These are phyloP conservation scores for Cercocebus atys DNA, from an alignment of 2,113 vertebrate species.

Conservation along the genomic window DNA sequence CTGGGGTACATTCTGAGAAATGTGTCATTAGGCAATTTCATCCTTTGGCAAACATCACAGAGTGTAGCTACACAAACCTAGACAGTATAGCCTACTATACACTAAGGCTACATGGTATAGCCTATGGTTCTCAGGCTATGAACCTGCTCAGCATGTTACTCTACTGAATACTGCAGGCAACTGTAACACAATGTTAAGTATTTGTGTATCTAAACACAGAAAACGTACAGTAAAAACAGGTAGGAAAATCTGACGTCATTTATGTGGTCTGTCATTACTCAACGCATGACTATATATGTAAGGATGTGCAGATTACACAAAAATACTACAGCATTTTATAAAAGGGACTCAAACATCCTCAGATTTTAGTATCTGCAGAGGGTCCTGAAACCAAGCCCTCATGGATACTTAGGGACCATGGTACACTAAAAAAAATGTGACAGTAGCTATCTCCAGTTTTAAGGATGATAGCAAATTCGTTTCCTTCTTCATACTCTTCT, in stretches of 20 bases:
- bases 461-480: neutral
- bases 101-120: neutral
- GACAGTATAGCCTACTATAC: neutral
- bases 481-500: neutral
- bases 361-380: neutral
- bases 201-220: neutral
- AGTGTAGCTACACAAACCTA: neutral
- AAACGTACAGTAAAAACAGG: neutral
- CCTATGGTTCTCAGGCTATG: neutral
- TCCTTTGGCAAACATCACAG: neutral
- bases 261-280: neutral
- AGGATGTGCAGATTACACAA: neutral
- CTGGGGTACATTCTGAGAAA: neutral
- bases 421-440: neutral
- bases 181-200: neutral
- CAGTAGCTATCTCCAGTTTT: neutral
- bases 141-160: neutral
- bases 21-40: neutral
- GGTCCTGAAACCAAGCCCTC: neutral
- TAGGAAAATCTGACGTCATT: neutral
- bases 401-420: neutral
- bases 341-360: neutral
- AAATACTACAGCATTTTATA: neutral
- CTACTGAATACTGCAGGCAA: neutral
- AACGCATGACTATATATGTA: neutral